These are phyloP conservation scores for Pachycephala philippinensis DNA, from an alignment of 2,113 vertebrate species.

Conservation along the genomic window DNA sequence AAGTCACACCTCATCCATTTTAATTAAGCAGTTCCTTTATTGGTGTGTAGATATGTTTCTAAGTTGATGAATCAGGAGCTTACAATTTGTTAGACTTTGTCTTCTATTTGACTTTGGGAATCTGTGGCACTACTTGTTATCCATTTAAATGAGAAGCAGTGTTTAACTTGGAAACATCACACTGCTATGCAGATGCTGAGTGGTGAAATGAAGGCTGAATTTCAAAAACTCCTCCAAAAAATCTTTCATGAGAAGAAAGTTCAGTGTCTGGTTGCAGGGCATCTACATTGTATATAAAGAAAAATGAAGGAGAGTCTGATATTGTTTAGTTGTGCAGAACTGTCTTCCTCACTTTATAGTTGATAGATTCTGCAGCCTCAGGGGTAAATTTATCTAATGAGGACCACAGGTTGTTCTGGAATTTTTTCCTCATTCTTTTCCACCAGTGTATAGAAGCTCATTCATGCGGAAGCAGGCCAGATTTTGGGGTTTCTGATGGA, in stretches of 20 bases:
- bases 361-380: not conserved
- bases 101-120: not conserved
- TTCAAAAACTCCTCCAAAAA: not conserved
- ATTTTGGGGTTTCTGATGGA: not conserved
- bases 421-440: not conserved
- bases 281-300: not conserved
- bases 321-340: not conserved
- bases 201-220: not conserved
- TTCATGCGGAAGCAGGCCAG: not conserved
- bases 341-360: not conserved
- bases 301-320: not conserved
- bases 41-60: not conserved
- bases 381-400: not conserved
- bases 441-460: not conserved
- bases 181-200: not conserved
- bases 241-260: not conserved
- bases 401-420: not conserved
- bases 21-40: not conserved
- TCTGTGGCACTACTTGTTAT: not conserved
- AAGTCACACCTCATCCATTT: not conserved
- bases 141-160: conserved; percentile 4
- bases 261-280: not conserved
- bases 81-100: not conserved
- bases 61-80: not conserved
- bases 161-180: not conserved